Conservation (phyloP, 2,113 vertebrate species). For the Collichthys lucidus region DNA sequence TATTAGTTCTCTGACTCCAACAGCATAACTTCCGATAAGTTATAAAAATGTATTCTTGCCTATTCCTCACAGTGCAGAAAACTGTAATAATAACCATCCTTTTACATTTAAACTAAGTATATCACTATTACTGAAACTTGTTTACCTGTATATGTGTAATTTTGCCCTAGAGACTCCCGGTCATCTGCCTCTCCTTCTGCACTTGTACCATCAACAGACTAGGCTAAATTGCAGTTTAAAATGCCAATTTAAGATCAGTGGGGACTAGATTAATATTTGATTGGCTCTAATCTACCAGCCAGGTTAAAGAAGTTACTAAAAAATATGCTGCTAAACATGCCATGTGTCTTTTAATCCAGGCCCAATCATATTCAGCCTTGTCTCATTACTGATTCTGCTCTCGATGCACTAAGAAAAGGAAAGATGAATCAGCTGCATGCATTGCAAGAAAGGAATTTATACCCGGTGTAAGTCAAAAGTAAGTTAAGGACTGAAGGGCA, state of each 20-base stretch:
- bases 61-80: conserved; percentile 53
- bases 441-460: conserved; percentile 8
- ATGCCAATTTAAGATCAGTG: conserved; percentile 1
- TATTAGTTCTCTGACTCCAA: conserved; percentile 34
- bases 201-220: conserved; percentile 12
- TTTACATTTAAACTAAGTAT: conserved; percentile 57
- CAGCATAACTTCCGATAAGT: conserved; percentile 37
- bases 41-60: conserved; percentile 42
- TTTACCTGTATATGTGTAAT: conserved; percentile 41
- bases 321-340: neutral
- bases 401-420: neutral
- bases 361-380: neutral
- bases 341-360: neutral
- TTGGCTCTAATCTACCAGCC: neutral
- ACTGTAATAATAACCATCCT: conserved; percentile 46
- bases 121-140: conserved; percentile 43
- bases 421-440: neutral
- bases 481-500: conserved; percentile 12
- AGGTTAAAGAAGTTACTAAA: conserved; percentile 3
- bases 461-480: neutral
- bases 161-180: conserved; percentile 42
- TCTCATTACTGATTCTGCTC: neutral
- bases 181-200: conserved; percentile 33
- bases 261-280: conserved; percentile 4
- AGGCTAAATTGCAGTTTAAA: conserved; percentile 12